phyloP scores from a whole-genome alignment of 2,888 invertebrate genomes.

The Polymixis flavicincta region DNA sequence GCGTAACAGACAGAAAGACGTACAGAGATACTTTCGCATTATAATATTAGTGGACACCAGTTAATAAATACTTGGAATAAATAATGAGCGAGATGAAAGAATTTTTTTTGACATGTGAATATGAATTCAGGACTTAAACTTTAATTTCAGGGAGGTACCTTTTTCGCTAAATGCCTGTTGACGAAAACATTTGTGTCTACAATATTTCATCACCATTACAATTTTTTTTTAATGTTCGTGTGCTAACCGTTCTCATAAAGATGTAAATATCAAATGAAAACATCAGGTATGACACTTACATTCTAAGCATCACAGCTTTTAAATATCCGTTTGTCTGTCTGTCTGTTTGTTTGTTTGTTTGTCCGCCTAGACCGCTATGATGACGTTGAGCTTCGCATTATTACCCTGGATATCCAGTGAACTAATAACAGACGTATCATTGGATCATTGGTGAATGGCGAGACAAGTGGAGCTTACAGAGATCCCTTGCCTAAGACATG shows the following conservation, averaged over 20 bases:
- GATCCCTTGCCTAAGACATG: background rate
- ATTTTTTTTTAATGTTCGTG: background rate
- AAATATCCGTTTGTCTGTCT: background rate
- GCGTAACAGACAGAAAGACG: too few relatives aligned
- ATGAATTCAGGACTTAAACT: background rate
- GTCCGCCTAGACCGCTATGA: background rate
- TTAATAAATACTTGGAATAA: too few relatives aligned
- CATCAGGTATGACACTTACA: background rate
- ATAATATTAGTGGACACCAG: too few relatives aligned
- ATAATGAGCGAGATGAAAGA: background rate
- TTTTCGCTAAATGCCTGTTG: too few relatives aligned
- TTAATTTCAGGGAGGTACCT: background rate
- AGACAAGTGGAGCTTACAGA: background rate
- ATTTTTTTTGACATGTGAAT: background rate
- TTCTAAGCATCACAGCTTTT: background rate
- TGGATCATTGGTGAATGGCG: too few relatives aligned
- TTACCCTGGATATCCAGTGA: background rate
- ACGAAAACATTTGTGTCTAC: background rate
- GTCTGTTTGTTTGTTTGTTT: background rate
- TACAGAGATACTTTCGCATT: too few relatives aligned
- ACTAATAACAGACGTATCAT: background rate
- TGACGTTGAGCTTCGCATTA: background rate
- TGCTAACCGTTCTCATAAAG: slow-evolving; percentile 11
- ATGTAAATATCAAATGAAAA: background rate
- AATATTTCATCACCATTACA: slow-evolving; percentile 9